phyloP scores from a whole-genome alignment of 2,113 vertebrate genomes.

The Nyctibius bracteatus region DNA sequence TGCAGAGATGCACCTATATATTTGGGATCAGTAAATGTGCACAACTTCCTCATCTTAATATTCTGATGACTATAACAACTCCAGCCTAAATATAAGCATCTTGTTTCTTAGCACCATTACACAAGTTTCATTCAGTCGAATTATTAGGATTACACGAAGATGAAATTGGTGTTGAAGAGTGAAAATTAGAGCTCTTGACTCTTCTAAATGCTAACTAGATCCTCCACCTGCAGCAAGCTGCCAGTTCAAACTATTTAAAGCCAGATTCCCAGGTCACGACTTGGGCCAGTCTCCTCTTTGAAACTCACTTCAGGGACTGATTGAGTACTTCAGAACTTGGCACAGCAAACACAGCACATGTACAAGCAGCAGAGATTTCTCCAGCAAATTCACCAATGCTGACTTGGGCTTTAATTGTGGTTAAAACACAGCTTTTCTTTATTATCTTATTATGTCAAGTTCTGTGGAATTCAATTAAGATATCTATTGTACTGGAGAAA shows the following conservation, averaged over 20 bases:
- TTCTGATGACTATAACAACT: not conserved
- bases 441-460: not conserved
- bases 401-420: not conserved
- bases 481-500: not conserved
- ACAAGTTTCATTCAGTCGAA: not conserved
- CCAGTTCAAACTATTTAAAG: not conserved
- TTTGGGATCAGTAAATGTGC: not conserved
- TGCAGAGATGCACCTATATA: not conserved
- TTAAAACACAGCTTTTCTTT: not conserved
- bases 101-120: not conserved
- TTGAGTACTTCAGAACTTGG: constrained; percentile 7
- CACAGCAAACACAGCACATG: not conserved
- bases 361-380: not conserved
- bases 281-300: not conserved
- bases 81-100: not conserved
- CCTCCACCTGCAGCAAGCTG: not conserved
- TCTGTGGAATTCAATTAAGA: not conserved
- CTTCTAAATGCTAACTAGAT: not conserved
- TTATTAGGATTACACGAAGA: not conserved
- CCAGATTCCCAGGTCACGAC: not conserved
- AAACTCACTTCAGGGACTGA: not conserved
- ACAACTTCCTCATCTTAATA: not conserved
- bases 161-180: not conserved
- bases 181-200: not conserved
- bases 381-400: not conserved